phyloP scores from a whole-genome alignment of 2,888 invertebrate species.

The Neoaliturus tenellus region DNA sequence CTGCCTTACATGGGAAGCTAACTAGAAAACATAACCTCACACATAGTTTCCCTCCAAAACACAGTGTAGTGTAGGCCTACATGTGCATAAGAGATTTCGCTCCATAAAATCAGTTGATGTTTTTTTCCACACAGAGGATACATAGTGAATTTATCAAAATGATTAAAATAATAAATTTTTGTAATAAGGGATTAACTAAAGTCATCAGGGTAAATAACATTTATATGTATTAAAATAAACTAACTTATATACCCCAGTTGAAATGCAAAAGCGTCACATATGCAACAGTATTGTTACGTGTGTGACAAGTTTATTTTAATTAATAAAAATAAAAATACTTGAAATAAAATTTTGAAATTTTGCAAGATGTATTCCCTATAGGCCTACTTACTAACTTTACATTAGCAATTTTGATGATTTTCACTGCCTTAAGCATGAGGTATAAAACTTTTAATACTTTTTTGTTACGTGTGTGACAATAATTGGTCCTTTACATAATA shows the following conservation, averaged over 20 bases:
- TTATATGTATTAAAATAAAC: neutral
- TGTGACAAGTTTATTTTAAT: neutral
- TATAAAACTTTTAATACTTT: neutral
- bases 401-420: neutral
- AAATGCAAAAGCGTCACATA: neutral
- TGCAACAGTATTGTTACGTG: neutral
- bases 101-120: neutral
- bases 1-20: neutral
- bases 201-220: neutral
- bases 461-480: neutral
- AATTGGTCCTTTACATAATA: neutral
- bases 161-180: too few species aligned
- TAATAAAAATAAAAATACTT: neutral
- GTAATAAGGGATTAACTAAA: neutral
- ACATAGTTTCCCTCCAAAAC: neutral
- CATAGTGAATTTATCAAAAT: neutral
- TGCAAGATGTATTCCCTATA: neutral
- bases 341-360: neutral
- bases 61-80: too few species aligned
- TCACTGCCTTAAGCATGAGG: neutral
- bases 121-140: neutral
- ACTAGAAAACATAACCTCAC: neutral
- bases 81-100: neutral
- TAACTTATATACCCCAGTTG: neutral
- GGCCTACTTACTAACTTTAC: neutral